Evolutionary conservation across 2,888 invertebrate genomes (phyloP).

Genomic region (Calephelis perditalis): DNA sequence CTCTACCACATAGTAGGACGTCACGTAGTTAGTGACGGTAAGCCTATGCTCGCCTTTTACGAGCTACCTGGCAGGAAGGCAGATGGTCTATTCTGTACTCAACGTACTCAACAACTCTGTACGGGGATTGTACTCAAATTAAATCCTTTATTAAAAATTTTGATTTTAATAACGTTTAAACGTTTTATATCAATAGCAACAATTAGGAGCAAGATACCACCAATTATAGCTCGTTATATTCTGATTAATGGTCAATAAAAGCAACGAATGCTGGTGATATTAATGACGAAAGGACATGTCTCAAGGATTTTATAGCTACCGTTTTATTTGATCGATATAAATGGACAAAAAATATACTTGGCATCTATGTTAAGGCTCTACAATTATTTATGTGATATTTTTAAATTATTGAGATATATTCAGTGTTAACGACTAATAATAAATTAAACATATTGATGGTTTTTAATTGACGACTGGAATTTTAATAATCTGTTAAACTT

Average conservation of each 20-base stretch:
- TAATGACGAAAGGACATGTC: conserved; percentile 21
- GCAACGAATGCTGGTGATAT: conserved; percentile 42
- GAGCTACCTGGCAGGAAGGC: too few relatives aligned
- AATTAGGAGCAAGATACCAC: conserved; percentile 52
- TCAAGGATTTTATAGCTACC: conserved; percentile 2
- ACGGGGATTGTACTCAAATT: too few relatives aligned
- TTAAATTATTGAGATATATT: too few relatives aligned
- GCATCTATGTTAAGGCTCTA: not conserved
- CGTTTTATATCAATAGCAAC: conserved; percentile 30
- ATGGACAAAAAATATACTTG: conserved; percentile 4
- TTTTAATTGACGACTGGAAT: too few relatives aligned
- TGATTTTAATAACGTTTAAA: not conserved
- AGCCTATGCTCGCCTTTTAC: too few relatives aligned
- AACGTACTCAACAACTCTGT: too few relatives aligned
- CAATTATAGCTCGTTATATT: conserved; percentile 61
- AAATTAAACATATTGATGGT: too few relatives aligned
- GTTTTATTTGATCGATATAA: not conserved
- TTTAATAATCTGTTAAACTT: too few relatives aligned
- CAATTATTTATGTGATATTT: not conserved
- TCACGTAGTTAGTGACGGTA: too few relatives aligned
- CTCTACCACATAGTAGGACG: too few relatives aligned
- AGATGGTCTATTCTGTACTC: too few relatives aligned
- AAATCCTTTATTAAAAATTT: not conserved
- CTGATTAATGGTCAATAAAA: conserved; percentile 66
- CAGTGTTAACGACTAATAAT: too few relatives aligned